Evolutionary conservation across 2,113 vertebrate genomes (phyloP), one percentile per base, ranked within the genome.

Genomic region (Notarius quadriscutis): DNA sequence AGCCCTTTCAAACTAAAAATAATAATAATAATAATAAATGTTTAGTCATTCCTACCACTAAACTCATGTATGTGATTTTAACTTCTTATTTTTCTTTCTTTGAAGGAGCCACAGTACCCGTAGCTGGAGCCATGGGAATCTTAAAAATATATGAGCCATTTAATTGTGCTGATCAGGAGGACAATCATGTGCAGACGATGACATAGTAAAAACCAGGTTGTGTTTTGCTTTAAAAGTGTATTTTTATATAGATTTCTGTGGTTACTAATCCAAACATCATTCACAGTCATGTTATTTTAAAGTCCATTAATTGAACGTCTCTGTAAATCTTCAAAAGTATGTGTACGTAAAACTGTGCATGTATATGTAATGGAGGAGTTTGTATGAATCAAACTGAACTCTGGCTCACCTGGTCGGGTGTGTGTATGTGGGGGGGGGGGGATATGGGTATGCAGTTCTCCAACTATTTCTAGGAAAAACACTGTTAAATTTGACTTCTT

Each of bases 211-310:
- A 90, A 63, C 22, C 17, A 27, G 34, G 22, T 27, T 80, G n/a
- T 86, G 86, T 88, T 84, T 81, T 91, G 91, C 87, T 84, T 84
- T 91, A 80, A 89, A 90, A 89, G 15, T 30, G 81, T 84, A 87
- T 58, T 51, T 84, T 86, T 84, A 79, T 86, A 86, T 78, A 67
- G 51, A 85, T 71, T 80, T 90, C 71, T 69, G 71, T 90, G 85
- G 89, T 91, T 89, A 91, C 81, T 88, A 87, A 90, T 91, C 89
- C 84, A 75, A 84, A 86, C 87, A 65, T 92, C 85, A 89, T 94
- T 93, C 93, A 88, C 89, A 85, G 85, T 79, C 71, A 22, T 63
- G 69, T 84, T 83, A 80, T 77, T 87, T 83, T 84, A 84, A 65
- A 65, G 84, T 65, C 60, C 74, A 65, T 89, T 58, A 86, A 87